A percentile compares a stretch with the other conserved stretches of the same genome.
phyloP scores from a whole-genome alignment of 2,888 invertebrate species.

The Andrena bicolor region DNA sequence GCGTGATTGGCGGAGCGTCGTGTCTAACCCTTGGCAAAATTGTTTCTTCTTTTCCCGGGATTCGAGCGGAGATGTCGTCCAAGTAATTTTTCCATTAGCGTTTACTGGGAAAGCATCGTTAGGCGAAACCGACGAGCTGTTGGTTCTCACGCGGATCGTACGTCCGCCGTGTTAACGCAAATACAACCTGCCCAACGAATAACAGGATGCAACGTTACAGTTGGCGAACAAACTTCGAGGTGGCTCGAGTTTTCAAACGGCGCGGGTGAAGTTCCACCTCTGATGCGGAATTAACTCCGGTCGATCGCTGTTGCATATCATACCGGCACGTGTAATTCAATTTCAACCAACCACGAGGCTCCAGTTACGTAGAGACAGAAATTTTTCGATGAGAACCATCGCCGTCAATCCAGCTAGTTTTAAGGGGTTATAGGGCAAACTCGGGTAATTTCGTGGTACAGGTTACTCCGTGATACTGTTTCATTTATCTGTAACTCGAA shows the following conservation, averaged over 20 bases:
- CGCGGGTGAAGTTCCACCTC: conserved; percentile 9
- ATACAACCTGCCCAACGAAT: conserved; percentile 28
- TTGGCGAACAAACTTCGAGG: conserved; percentile 45
- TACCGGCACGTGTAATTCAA: conserved; percentile 28
- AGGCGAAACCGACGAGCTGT: conserved; percentile 10
- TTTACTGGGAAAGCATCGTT: conserved; percentile 29
- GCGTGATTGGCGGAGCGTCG: background rate
- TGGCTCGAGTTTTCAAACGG: conserved; percentile 38
- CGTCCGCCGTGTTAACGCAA: conserved; percentile 42
- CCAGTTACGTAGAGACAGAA: background rate
- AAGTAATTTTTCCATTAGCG: background rate
- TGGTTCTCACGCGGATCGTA: conserved; percentile 26
- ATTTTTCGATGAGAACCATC: background rate
- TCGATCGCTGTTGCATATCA: conserved; percentile 28
- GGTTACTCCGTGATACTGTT: too few species aligned
- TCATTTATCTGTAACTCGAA: too few species aligned
- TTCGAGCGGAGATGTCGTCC: background rate
- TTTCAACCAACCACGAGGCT: background rate
- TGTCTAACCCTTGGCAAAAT: background rate
- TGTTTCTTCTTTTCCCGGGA: background rate
- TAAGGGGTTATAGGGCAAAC: too few species aligned
- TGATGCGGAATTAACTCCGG: conserved; percentile 45
- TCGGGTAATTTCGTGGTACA: too few species aligned
- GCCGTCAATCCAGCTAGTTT: background rate
- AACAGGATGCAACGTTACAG: conserved; percentile 35